Evolutionary conservation across 2,797 vertebrate species (phyloP).

Genomic region (Momotus momota): DNA sequence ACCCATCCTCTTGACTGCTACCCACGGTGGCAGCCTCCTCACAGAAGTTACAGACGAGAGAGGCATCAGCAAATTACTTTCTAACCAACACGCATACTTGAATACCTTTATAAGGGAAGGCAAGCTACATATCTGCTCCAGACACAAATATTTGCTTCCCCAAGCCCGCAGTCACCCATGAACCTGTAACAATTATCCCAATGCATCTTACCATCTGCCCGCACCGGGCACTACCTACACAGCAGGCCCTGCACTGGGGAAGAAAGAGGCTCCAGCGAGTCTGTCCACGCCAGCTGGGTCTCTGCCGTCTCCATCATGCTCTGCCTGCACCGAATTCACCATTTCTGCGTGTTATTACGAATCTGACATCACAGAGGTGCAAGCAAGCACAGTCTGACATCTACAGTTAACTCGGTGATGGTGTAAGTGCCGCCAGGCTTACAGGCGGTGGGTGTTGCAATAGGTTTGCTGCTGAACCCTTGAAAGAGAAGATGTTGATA

Average conservation of each 20-base stretch:
- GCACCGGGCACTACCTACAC: not conserved
- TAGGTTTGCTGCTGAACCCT: not conserved
- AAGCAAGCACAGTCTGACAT: slow-evolving; percentile 60
- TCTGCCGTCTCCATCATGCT: not conserved
- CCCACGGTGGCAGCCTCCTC: not conserved
- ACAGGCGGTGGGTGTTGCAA: slow-evolving; percentile 13
- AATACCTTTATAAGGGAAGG: not conserved
- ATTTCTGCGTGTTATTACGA: not conserved
- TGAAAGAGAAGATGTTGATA: not conserved
- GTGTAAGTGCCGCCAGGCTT: slow-evolving; percentile 55
- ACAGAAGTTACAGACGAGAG: not conserved
- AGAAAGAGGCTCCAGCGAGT: not conserved
- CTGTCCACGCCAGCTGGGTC: not conserved
- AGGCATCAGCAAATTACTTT: not conserved
- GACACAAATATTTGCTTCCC: not conserved
- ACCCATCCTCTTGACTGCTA: not conserved
- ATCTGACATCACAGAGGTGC: slow-evolving; percentile 19
- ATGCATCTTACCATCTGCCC: not conserved
- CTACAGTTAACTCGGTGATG: slow-evolving; percentile 65
- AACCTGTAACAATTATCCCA: not conserved
- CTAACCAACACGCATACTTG: not conserved
- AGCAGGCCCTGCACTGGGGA: not conserved
- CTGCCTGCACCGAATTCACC: not conserved
- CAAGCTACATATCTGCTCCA: not conserved
- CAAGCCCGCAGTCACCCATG: not conserved